Evolutionary conservation across 92 coral and sea anemone species (phyloP).

Genomic region (Scolanthus callimorphus): DNA sequence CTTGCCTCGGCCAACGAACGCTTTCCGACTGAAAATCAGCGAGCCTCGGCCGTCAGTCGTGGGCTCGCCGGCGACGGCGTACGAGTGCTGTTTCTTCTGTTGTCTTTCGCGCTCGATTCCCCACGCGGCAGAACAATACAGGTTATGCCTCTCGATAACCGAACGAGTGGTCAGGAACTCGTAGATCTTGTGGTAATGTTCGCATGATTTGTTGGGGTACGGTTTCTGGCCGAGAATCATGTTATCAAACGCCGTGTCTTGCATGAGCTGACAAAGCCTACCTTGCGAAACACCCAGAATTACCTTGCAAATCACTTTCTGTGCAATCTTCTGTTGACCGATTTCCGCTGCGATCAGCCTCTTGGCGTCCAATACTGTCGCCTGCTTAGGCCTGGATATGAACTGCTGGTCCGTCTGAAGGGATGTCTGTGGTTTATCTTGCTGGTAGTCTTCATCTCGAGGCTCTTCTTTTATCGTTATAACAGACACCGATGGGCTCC

Average conservation of each 20-base stretch:
- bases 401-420: neutral
- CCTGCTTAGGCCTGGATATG: neutral
- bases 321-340: conserved; percentile 42
- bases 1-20: conserved; percentile 27
- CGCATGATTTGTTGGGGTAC: conserved; percentile 30
- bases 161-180: conserved; percentile 35
- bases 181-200: conserved; percentile 47
- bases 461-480: conserved; percentile 3
- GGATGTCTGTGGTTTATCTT: neutral
- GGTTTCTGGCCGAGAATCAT: conserved; percentile 24
- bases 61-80: neutral
- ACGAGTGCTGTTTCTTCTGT: conserved; percentile 19
- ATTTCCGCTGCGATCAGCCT: conserved; percentile 31
- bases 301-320: conserved; percentile 39
- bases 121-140: conserved; percentile 44
- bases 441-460: neutral
- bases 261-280: conserved; percentile 41
- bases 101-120: conserved; percentile 29
- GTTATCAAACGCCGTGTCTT: conserved; percentile 42
- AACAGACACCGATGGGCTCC: no score
- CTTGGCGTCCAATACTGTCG: conserved; percentile 27
- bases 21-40: neutral
- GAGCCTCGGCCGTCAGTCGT: neutral
- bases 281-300: conserved; percentile 49
- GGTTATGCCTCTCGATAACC: conserved; percentile 35